Evolutionary conservation across 2,113 vertebrate genomes (phyloP).

Genomic region (Beaufortia kweichowensis): DNA sequence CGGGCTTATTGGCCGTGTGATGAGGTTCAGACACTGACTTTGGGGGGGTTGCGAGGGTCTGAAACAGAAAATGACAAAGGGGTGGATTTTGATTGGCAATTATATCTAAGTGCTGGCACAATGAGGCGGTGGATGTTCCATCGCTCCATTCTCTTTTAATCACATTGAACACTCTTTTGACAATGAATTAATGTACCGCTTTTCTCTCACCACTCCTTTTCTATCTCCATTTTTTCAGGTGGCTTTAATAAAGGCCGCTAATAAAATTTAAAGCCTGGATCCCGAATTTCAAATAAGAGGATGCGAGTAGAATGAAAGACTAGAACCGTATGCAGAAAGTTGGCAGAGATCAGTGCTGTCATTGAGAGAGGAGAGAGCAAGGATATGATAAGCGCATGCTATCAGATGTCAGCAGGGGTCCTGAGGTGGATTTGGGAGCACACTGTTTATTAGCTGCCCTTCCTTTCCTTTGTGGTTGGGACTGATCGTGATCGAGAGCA

Average conservation of each 20-base stretch:
- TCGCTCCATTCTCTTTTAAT: conserved; percentile 55
- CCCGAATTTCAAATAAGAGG: conserved; percentile 53
- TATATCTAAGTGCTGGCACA: conserved; percentile 49
- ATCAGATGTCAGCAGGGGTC: conserved; percentile 50
- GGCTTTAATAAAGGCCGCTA: conserved; percentile 54
- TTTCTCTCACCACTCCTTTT: conserved; percentile 38
- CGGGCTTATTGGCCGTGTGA: conserved; percentile 11
- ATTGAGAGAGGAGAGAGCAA: conserved; percentile 39
- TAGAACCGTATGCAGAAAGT: conserved; percentile 10
- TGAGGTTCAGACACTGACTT: conserved; percentile 24
- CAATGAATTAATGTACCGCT: conserved; percentile 55
- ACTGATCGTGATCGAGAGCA: conserved; percentile 56
- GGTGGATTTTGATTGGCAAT: conserved; percentile 55
- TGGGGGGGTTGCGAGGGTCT: not conserved
- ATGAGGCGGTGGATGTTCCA: conserved; percentile 36
- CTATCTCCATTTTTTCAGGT: conserved; percentile 42
- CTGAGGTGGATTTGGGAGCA: conserved; percentile 43
- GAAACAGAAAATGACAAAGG: conserved; percentile 21
- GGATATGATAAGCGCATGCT: conserved; percentile 46
- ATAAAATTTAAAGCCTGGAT: conserved; percentile 50
- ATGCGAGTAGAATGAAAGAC: conserved; percentile 42
- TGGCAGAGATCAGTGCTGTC: conserved; percentile 18
- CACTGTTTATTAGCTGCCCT: conserved; percentile 51
- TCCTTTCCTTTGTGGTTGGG: conserved; percentile 46
- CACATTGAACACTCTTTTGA: conserved; percentile 40